Base-by-base conservation (phyloP, 2,113 vertebrate species). In the Pipa parva region DNA sequence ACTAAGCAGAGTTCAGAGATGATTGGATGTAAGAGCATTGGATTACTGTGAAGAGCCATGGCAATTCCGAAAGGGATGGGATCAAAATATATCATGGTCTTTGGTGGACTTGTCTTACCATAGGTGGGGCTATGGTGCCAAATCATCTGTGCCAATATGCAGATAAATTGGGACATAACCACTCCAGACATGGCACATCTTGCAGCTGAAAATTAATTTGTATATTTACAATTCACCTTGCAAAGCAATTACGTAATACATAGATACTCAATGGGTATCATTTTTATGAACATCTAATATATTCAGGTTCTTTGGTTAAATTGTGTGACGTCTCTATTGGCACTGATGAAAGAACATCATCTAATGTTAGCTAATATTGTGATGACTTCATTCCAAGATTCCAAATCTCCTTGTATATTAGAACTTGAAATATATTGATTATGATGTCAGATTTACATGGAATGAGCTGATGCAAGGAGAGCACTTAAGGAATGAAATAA, bases 401-500 rank as follows among this genome's bases (percentile, higher is more conserved):
- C 49, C 57, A 31, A 58, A 54, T 61, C 31, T 60, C 45, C 60
- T 49, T 60, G 66, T 54, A 61, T 54, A 70, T 70, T 49, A 45
- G 33, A 33, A 29, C 57, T 61, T 70, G 58, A 54, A 70, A 61
- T 70, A 24, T 70, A 70, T 70, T 70, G 66, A 70, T 70, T 52
- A 61, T 33, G 24, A 68, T 70, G 66, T 70, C 66, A 70, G 46
- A 61, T 70, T 70, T 70, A 61, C 66, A 70, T 70, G 58, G 57
- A 54, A 61, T 24, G 66, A 70, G 66, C 57, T 59, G 57, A 70
- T 52, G 39, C 51, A 29, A 26, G 52, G 58, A 61, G 31, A 52
- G 66, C 66, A 70, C 66, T 70, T 70, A 70, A 70, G 57, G 57
- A 70, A 61, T 70, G 66, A 70, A 70, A 70, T 42, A 60, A 61